Conservation (phyloP, 2,888 invertebrate genomes). For the Drosophila picticornis region DNA sequence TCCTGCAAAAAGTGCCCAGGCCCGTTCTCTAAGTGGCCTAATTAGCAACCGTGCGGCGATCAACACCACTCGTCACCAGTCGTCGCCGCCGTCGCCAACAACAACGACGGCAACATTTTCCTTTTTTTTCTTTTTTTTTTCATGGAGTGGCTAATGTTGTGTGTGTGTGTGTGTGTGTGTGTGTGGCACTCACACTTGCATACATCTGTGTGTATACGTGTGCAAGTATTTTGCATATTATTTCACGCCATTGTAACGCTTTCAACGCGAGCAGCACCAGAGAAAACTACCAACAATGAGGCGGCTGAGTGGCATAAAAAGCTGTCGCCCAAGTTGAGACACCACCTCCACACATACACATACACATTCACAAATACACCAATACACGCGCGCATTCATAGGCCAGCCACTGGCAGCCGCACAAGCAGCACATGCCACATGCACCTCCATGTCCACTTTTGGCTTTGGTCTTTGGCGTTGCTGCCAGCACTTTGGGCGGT, state of each 20-base stretch:
- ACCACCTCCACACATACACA: slow-evolving; percentile 12
- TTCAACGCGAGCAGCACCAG: slow-evolving; percentile 63
- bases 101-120: slow-evolving; percentile 11
- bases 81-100: slow-evolving; percentile 27
- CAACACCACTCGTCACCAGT: slow-evolving; percentile 76
- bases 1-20: slow-evolving; percentile 73
- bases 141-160: slow-evolving; percentile 45
- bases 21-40: slow-evolving; percentile 79
- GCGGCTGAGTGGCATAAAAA: slow-evolving; percentile 72
- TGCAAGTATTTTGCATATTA: slow-evolving; percentile 82
- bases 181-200: slow-evolving; percentile 1
- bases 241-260: slow-evolving; percentile 81
- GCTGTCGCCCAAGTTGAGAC: slow-evolving; percentile 66
- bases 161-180: slow-evolving; percentile 12
- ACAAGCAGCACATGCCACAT: slow-evolving; percentile 44
- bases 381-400: neutral
- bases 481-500: slow-evolving; percentile 78
- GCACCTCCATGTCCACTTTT: slow-evolving; percentile 53
- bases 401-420: slow-evolving; percentile 14
- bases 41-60: slow-evolving; percentile 83
- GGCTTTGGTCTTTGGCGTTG: slow-evolving; percentile 69
- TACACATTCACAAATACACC: neutral
- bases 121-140: slow-evolving; percentile 3
- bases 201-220: slow-evolving; percentile 36
- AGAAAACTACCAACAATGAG: slow-evolving; percentile 59